Evolutionary conservation across 1,140 invertebrate genomes (phyloP).

Genomic region (Drosophila navojoa): DNA sequence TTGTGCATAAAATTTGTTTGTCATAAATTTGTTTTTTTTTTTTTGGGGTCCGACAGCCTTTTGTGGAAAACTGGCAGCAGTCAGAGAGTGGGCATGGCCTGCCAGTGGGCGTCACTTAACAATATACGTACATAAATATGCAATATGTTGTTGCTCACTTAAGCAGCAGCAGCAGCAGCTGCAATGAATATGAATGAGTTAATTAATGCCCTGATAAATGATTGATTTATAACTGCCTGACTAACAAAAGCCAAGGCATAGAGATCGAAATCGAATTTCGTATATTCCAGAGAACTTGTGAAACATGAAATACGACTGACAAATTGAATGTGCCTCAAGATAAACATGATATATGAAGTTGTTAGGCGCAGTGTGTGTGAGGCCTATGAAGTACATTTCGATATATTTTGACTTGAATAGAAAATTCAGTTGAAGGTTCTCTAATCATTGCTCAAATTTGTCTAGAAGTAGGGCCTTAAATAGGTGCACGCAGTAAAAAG

Average conservation of each 20-base stretch:
- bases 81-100: slow-evolving; percentile 5
- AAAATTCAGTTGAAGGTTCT: no score
- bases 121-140: slow-evolving; percentile 4
- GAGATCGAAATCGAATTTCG: not conserved
- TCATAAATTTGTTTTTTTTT: slow-evolving; percentile 52
- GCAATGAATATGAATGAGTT: slow-evolving; percentile 55
- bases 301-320: not conserved
- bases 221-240: slow-evolving; percentile 40
- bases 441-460: no score
- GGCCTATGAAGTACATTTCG: no score
- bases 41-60: slow-evolving; percentile 36
- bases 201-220: slow-evolving; percentile 41
- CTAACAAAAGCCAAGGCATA: slow-evolving; percentile 15
- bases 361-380: no score
- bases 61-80: slow-evolving; percentile 9
- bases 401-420: no score
- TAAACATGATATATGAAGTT: not conserved
- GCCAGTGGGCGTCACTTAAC: slow-evolving; percentile 15
- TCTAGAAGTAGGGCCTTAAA: no score
- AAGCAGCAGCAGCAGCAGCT: slow-evolving; percentile 7
- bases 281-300: not conserved
- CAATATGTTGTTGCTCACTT: slow-evolving; percentile 1
- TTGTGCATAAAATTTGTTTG: slow-evolving; percentile 56
- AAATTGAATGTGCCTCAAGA: no score
- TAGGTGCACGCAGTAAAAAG: no score